These are phyloP conservation scores for Eucidaris tribuloides DNA, from an alignment of 35 echinoderm and acorn worm genomes.

Conservation along the genomic window DNA sequence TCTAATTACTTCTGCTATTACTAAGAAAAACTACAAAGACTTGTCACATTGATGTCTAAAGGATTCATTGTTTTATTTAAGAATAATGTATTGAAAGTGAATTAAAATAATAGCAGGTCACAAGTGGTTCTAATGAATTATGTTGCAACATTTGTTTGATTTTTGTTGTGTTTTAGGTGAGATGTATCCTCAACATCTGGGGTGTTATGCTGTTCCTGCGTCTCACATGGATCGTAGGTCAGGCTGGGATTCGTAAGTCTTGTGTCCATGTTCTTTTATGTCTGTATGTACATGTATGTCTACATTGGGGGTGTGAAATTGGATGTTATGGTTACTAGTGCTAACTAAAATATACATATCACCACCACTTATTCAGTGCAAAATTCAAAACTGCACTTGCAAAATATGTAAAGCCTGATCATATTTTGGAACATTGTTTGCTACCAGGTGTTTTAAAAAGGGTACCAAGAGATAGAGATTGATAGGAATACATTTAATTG, in stretches of 20 bases:
- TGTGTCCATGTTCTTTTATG: neutral
- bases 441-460: too few species aligned
- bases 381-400: too few species aligned
- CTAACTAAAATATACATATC: neutral
- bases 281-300: neutral
- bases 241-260: constrained; percentile 90
- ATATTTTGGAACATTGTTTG: too few species aligned
- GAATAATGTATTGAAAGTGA: neutral
- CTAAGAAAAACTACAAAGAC: neutral
- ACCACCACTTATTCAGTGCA: neutral
- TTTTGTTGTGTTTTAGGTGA: constrained; percentile 49
- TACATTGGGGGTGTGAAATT: too few species aligned
- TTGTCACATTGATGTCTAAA: too few species aligned
- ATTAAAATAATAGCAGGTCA: too few species aligned
- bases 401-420: too few species aligned
- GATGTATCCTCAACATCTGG: constrained; percentile 99
- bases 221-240: constrained; percentile 92
- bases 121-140: neutral
- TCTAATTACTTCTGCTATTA: neutral
- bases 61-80: neutral
- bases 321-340: neutral
- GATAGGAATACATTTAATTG: too few species aligned
- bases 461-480: too few species aligned
- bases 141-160: neutral
- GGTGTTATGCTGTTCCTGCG: constrained; percentile 99